A percentile compares a stretch with the other conserved stretches of the same genome.
Conservation (phyloP, 2,797 vertebrate species). For the Epinephelus awoara region DNA sequence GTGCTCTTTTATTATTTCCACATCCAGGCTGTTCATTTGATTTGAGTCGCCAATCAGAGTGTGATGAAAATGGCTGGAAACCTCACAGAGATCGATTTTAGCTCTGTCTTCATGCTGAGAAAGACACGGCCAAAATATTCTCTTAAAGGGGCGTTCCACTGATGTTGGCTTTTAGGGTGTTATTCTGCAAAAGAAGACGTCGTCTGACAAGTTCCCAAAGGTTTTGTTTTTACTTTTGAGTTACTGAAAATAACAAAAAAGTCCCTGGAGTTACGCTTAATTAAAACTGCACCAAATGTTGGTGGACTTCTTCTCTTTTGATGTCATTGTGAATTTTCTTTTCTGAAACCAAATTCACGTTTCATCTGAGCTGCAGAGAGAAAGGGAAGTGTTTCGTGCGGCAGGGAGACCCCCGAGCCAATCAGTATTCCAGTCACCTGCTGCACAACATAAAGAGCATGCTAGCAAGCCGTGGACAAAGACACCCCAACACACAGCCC, state of each 20-base stretch:
- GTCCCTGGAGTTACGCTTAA: not conserved
- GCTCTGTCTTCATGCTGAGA: slow-evolving; percentile 44
- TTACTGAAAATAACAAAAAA: not conserved
- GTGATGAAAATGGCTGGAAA: slow-evolving; percentile 60
- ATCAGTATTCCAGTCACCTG: slow-evolving; percentile 84
- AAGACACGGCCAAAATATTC: slow-evolving; percentile 21
- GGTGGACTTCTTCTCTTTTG: not conserved
- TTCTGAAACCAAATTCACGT: slow-evolving; percentile 25
- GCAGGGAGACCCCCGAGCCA: slow-evolving; percentile 53
- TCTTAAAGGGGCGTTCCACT: slow-evolving; percentile 25
- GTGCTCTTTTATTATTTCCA: slow-evolving; percentile 58
- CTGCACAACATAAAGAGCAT: slow-evolving; percentile 73
- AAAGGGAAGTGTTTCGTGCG: slow-evolving; percentile 40
- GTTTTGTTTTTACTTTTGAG: slow-evolving; percentile 1
- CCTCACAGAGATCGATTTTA: slow-evolving; percentile 64
- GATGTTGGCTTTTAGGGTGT: not conserved
- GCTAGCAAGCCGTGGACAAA: slow-evolving; percentile 69
- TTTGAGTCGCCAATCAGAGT: slow-evolving; percentile 65
- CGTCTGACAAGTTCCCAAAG: not conserved
- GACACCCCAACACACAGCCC: slow-evolving; percentile 50
- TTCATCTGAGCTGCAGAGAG: slow-evolving; percentile 24
- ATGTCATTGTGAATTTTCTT: slow-evolving; percentile 14
- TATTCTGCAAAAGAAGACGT: not conserved
- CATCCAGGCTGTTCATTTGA: slow-evolving; percentile 61
- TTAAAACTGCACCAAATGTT: slow-evolving; percentile 13